Percentiles rank a stretch among this genome's conserved stretches.
Evolutionary conservation across 1,140 invertebrate species (phyloP).

Genomic region (Cylas formicarius): DNA sequence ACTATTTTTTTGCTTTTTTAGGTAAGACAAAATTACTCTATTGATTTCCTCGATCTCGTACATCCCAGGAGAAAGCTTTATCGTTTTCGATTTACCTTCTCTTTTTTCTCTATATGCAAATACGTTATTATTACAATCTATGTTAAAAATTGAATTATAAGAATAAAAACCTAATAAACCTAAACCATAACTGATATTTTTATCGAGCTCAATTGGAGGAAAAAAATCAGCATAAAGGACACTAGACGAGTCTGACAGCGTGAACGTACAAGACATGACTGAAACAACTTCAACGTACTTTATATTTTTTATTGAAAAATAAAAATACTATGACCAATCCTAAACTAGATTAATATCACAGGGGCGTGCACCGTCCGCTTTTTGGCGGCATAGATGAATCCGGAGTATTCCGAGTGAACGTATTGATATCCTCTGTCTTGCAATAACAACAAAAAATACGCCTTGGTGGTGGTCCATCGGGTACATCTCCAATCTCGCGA

Average conservation of each 20-base stretch:
- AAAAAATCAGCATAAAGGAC: slow-evolving; percentile 4
- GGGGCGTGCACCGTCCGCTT: too few relatives aligned
- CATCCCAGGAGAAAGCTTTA: slow-evolving; percentile 2
- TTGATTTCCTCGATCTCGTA: slow-evolving; percentile 13
- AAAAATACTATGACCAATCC: too few relatives aligned
- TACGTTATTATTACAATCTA: slow-evolving; percentile 14
- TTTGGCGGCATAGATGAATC: too few relatives aligned
- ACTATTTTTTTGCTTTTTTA: slow-evolving; percentile 1
- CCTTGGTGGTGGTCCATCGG: too few relatives aligned
- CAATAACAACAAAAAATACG: too few relatives aligned
- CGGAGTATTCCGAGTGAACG: too few relatives aligned
- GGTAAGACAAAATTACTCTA: too few relatives aligned
- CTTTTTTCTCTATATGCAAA: not conserved
- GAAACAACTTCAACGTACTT: too few relatives aligned
- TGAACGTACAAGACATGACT: slow-evolving; percentile 18
- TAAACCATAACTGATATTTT: slow-evolving; percentile 10
- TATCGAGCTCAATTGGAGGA: slow-evolving; percentile 14
- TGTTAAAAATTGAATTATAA: slow-evolving; percentile 16
- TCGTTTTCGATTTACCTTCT: not conserved
- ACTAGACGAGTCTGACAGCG: slow-evolving; percentile 1
- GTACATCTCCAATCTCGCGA: too few relatives aligned
- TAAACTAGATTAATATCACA: too few relatives aligned
- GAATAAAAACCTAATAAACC: slow-evolving; percentile 12
- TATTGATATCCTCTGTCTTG: too few relatives aligned
- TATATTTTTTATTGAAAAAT: too few relatives aligned